phyloP scores from a whole-genome alignment of 2,113 vertebrate species.

The Thunnus thynnus region DNA sequence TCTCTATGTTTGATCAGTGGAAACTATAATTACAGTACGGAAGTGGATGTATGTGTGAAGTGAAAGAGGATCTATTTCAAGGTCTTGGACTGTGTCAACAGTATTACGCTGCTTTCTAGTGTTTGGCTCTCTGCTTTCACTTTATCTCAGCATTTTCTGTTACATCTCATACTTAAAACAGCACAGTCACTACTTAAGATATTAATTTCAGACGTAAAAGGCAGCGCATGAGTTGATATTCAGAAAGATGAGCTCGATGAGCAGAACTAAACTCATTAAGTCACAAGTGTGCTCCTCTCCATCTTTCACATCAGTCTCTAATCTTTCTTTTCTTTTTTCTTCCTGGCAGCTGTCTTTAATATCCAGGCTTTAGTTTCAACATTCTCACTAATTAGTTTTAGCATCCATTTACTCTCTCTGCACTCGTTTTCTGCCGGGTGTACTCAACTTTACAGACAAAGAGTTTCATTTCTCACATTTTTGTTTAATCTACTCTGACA shows the following conservation, averaged over 20 bases:
- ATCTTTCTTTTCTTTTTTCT: constrained; percentile 34
- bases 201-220: constrained; percentile 21
- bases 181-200: constrained; percentile 11
- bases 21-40: constrained; percentile 4
- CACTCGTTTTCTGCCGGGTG: constrained; percentile 10
- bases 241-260: constrained; percentile 22
- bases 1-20: constrained; percentile 11
- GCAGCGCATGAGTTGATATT: not conserved
- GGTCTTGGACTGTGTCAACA: constrained; percentile 29
- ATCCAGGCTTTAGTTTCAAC: constrained; percentile 27
- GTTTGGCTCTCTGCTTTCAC: not conserved
- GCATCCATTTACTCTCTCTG: constrained; percentile 23
- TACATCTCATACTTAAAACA: not conserved
- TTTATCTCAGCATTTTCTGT: constrained; percentile 13
- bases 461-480: constrained; percentile 32
- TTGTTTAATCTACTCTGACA: constrained; percentile 39
- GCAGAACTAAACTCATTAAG: constrained; percentile 42
- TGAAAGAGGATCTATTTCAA: constrained; percentile 11
- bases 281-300: constrained; percentile 21
- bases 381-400: constrained; percentile 44
- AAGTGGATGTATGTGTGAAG: constrained; percentile 10
- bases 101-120: not conserved
- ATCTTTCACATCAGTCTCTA: constrained; percentile 30
- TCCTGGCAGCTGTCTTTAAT: constrained; percentile 39
- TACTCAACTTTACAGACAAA: constrained; percentile 32